phyloP scores from a whole-genome alignment of 2,888 invertebrate species.

The Caradrina clavipalpis region DNA sequence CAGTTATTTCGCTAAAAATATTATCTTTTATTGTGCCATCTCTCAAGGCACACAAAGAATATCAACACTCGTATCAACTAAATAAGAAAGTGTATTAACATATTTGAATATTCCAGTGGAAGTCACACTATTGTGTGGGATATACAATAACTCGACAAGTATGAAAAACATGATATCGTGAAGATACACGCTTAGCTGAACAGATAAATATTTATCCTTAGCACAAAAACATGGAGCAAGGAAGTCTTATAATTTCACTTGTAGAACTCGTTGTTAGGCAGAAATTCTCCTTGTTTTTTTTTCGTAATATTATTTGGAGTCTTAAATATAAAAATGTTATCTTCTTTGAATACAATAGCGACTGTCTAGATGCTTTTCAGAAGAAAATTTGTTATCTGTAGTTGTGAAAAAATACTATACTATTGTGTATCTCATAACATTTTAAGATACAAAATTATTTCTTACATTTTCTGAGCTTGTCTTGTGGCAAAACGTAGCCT shows the following conservation, averaged over 20 bases:
- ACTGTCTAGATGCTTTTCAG: background rate
- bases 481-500: no score
- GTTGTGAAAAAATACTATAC: background rate
- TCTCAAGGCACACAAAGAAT: constrained; percentile 52
- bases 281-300: constrained; percentile 19
- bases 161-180: constrained; percentile 42
- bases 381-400: background rate
- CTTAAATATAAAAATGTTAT: constrained; percentile 26
- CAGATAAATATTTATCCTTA: constrained; percentile 58
- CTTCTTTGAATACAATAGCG: constrained; percentile 26
- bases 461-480: background rate
- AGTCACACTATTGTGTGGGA: constrained; percentile 46
- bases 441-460: background rate
- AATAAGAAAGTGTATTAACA: constrained; percentile 61
- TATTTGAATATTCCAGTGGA: constrained; percentile 59
- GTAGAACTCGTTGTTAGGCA: constrained; percentile 21
- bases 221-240: constrained; percentile 37
- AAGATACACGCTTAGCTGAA: constrained; percentile 50
- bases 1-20: constrained; percentile 52
- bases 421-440: background rate
- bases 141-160: constrained; percentile 51
- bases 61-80: constrained; percentile 58
- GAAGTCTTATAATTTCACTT: constrained; percentile 45
- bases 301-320: constrained; percentile 22
- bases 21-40: constrained; percentile 56